phyloP scores from a whole-genome alignment of 2,113 vertebrate species.

The Periophthalmodon schlosseri region DNA sequence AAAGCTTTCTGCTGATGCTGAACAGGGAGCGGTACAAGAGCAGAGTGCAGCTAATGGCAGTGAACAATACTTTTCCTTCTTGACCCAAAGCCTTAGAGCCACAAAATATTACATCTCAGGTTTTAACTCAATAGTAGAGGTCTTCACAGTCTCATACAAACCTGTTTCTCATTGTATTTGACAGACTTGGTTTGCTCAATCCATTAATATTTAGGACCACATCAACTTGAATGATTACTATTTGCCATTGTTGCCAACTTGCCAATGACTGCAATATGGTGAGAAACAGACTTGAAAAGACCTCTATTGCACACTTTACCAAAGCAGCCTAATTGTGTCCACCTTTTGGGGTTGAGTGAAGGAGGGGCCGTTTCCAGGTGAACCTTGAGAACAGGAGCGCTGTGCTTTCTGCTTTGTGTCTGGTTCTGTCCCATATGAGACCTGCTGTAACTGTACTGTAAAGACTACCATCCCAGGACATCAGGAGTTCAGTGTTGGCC shows the following conservation, averaged over 20 bases:
- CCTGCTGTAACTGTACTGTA: not conserved
- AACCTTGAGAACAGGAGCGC: not conserved
- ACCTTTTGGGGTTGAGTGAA: not conserved
- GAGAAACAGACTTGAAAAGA: slow-evolving; percentile 7
- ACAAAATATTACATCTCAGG: not conserved
- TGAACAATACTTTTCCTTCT: slow-evolving; percentile 22
- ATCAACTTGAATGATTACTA: not conserved
- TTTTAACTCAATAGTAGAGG: not conserved
- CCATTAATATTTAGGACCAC: not conserved
- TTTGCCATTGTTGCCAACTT: not conserved
- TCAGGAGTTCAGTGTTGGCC: slow-evolving; percentile 23
- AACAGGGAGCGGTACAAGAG: slow-evolving; percentile 3
- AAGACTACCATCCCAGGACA: not conserved
- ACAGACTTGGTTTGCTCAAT: not conserved
- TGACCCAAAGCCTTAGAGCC: not conserved
- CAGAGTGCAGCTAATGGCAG: slow-evolving; percentile 33
- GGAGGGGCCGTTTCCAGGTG: not conserved
- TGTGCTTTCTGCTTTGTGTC: slow-evolving; percentile 5
- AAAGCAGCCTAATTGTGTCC: slow-evolving; percentile 6
- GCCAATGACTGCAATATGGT: not conserved
- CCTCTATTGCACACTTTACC: slow-evolving; percentile 2
- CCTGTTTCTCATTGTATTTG: not conserved
- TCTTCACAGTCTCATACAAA: not conserved
- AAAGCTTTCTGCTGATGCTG: not conserved
- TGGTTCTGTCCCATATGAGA: slow-evolving; percentile 8